Base-by-base conservation (phyloP, 2,113 vertebrate species). In the Oreochromis niloticus region DNA sequence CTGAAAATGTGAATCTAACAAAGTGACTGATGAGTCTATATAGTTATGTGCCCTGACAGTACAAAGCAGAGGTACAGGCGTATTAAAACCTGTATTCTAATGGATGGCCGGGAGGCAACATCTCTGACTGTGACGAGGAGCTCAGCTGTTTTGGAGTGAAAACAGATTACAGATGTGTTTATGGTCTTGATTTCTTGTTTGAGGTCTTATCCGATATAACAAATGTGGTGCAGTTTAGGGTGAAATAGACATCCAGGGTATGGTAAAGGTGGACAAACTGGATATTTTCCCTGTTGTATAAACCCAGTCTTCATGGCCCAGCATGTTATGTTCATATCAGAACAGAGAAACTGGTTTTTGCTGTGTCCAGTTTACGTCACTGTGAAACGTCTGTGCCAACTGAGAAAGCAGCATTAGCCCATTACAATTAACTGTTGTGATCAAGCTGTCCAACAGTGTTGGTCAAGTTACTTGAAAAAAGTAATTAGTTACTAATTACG, bases 281-380 rank as follows among this genome's bases (percentile, higher is more conserved):
- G n/a, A 71, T 0, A 0, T 24, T 71, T 41, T 1, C 11, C 34
- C 17, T 14, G 6, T 36, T 36, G 24, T 54, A 8, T 14, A 0
- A 54, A 12, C 27, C 27, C 11, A 54, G 27, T 80, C 50, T 80
- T 80, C 19, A n/a, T 52, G 32, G 24, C 46, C 10, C 43, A 32
- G 48, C 11, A 22, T 13, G 36, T 39, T 5, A 0, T 13, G 61
- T 5, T 68, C 17, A 68, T 13, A 9, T 17, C 14, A 68, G 34
- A 66, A 30, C 12, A 27, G 6, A 27, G 24, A 2, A 9, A 14
- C 5, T 34, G 12, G n/a, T 39, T 36, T 41, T 68, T 68, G 34
- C 63, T 41, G 63, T 68, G n/a, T 19, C 9, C 9, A 4, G 4
- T 32, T 61, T 61, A 16, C 32, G 4, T 61, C 27, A 6, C 4